These are phyloP conservation scores for Caenorhabditis sp. DNA, from an alignment of 2,888 invertebrate species.

Conservation along the genomic window DNA sequence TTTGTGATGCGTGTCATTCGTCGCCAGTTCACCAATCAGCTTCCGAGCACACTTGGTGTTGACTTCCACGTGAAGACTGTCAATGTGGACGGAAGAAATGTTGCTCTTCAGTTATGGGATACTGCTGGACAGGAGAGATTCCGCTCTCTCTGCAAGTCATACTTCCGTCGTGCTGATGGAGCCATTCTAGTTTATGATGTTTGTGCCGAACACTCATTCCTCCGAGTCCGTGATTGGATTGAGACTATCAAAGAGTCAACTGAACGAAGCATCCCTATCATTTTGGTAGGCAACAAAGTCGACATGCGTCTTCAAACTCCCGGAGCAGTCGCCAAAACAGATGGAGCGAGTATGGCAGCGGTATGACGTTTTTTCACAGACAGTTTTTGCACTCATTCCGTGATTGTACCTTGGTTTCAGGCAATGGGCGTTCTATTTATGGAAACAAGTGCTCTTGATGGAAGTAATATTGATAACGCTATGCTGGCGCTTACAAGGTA, in stretches of 20 bases:
- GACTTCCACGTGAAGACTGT: constrained; percentile 86
- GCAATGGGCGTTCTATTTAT: constrained; percentile 77
- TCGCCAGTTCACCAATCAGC: constrained; percentile 86
- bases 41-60: constrained; percentile 86
- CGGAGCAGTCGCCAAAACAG: constrained; percentile 69
- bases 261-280: constrained; percentile 86
- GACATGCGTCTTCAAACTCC: constrained; percentile 84
- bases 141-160: constrained; percentile 87
- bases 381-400: constrained; percentile 12
- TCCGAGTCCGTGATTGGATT: constrained; percentile 87
- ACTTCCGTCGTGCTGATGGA: constrained; percentile 87
- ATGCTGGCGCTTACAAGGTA: constrained; percentile 78
- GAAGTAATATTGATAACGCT: constrained; percentile 78
- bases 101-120: constrained; percentile 86
- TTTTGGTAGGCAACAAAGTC: constrained; percentile 87
- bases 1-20: constrained; percentile 87
- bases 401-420: constrained; percentile 55
- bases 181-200: constrained; percentile 87
- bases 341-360: constrained; percentile 75
- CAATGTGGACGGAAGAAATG: constrained; percentile 85
- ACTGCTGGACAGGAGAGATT: constrained; percentile 87
- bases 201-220: constrained; percentile 86
- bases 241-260: constrained; percentile 86
- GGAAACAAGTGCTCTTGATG: constrained; percentile 80
- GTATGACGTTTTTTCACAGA: constrained; percentile 55